phyloP scores from a whole-genome alignment of 2,113 vertebrate species.

The Caretta caretta region DNA sequence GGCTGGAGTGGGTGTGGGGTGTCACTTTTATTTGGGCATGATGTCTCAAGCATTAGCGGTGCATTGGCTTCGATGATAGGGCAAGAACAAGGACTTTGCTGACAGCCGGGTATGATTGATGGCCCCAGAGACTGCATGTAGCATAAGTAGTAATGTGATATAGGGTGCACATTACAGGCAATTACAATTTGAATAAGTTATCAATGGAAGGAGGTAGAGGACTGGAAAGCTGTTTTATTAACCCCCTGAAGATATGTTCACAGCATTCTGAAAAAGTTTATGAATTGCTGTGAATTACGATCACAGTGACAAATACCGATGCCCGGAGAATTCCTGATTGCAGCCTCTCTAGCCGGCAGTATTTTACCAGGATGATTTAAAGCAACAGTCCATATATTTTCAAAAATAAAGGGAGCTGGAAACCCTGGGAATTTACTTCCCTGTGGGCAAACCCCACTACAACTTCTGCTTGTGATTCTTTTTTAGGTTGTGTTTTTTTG shows the following conservation, averaged over 20 bases:
- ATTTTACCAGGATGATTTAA: slow-evolving; percentile 64
- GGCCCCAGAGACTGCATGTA: slow-evolving; percentile 18
- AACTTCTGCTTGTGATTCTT: slow-evolving; percentile 48
- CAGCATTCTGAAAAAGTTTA: slow-evolving; percentile 69
- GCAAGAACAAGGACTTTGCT: slow-evolving; percentile 32
- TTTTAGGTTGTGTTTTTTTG: slow-evolving; percentile 34
- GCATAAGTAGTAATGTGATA: slow-evolving; percentile 65
- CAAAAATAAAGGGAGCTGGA: slow-evolving; percentile 52
- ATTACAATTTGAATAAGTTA: slow-evolving; percentile 81
- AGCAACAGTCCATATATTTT: slow-evolving; percentile 53
- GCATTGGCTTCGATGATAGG: background rate
- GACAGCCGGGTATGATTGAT: slow-evolving; percentile 58
- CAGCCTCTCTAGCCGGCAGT: slow-evolving; percentile 33
- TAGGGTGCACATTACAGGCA: slow-evolving; percentile 64
- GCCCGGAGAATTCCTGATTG: slow-evolving; percentile 63
- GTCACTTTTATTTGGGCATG: background rate
- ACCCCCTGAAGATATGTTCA: slow-evolving; percentile 72
- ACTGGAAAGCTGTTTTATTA: slow-evolving; percentile 77
- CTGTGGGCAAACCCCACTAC: slow-evolving; percentile 26
- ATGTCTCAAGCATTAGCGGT: fast-evolving
- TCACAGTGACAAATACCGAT: slow-evolving; percentile 44
- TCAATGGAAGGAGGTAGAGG: slow-evolving; percentile 60
- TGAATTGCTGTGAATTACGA: slow-evolving; percentile 72
- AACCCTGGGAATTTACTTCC: slow-evolving; percentile 44
- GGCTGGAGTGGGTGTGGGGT: background rate